Conservation (phyloP, 2,888 invertebrate genomes). For the Holacanthella duospinosa region DNA sequence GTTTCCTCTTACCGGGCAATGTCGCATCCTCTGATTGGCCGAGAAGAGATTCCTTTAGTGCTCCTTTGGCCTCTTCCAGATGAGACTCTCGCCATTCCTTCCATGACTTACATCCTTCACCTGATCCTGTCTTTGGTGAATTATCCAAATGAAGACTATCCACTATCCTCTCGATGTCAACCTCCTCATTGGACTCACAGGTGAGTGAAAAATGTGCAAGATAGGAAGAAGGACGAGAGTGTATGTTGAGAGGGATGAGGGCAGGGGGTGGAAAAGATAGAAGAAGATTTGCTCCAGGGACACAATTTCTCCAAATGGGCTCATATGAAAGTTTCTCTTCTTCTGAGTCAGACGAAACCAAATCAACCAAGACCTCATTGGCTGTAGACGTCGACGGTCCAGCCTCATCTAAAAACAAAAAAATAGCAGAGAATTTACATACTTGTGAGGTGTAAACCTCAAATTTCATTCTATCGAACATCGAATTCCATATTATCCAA, state of each 20-base stretch:
- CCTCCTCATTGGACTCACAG: neutral
- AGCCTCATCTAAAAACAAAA: constrained; percentile 1
- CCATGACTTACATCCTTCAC: constrained; percentile 15
- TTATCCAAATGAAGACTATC: constrained; percentile 7
- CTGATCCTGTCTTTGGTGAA: neutral
- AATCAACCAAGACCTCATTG: constrained; percentile 11
- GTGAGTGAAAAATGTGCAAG: neutral
- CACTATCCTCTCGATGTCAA: constrained; percentile 15
- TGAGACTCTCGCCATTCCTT: constrained; percentile 25
- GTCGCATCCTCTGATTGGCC: constrained; percentile 1
- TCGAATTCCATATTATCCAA: too few species aligned
- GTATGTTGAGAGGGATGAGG: constrained; percentile 23
- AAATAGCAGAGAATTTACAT: neutral
- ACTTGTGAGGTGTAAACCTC: too few species aligned
- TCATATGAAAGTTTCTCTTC: constrained; percentile 12
- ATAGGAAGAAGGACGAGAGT: constrained; percentile 9
- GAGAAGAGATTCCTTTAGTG: constrained; percentile 25
- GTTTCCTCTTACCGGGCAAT: neutral
- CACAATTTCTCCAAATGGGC: constrained; percentile 25
- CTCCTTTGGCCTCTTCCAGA: constrained; percentile 20
- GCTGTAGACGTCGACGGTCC: neutral
- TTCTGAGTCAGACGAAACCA: constrained; percentile 20
- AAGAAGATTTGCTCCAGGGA: constrained; percentile 18
- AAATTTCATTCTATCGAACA: too few species aligned
- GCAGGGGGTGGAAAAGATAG: constrained; percentile 22